A percentile compares a stretch with the other conserved stretches of the same genome.
Evolutionary conservation across 2,113 vertebrate species (phyloP).

Genomic region (Probosciger aterrimus): DNA sequence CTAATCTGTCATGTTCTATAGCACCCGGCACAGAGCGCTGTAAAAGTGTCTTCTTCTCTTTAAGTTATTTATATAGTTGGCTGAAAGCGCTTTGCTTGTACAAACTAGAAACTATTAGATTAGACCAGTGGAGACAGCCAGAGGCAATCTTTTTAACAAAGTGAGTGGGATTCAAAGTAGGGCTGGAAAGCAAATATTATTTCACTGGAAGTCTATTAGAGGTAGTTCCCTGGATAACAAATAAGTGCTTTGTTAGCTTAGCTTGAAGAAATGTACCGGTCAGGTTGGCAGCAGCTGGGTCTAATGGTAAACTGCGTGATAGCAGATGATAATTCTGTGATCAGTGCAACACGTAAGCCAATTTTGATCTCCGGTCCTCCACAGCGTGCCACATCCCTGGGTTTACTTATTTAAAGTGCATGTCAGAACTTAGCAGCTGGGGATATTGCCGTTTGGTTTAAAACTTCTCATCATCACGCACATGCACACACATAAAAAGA

Average conservation of each 20-base stretch:
- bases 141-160: constrained; percentile 85
- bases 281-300: constrained; percentile 78
- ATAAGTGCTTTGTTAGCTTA: constrained; percentile 83
- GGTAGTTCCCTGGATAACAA: constrained; percentile 75
- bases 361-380: constrained; percentile 28
- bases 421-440: constrained; percentile 80
- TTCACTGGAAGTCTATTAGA: constrained; percentile 83
- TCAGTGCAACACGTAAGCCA: constrained; percentile 17
- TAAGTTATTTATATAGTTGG: constrained; percentile 84
- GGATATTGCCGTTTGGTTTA: constrained; percentile 73
- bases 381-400: neutral
- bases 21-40: constrained; percentile 53
- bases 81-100: constrained; percentile 83
- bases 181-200: constrained; percentile 85
- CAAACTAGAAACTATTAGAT: constrained; percentile 88
- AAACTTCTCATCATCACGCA: constrained; percentile 70
- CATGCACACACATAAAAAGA: neutral
- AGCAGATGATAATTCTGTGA: constrained; percentile 69
- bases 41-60: constrained; percentile 76
- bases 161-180: constrained; percentile 84
- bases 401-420: constrained; percentile 76
- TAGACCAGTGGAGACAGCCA: constrained; percentile 82
- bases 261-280: constrained; percentile 68
- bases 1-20: constrained; percentile 81
- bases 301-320: constrained; percentile 66